phyloP scores from a whole-genome alignment of 2,797 vertebrate genomes.

The Sebastes baramenuke region DNA sequence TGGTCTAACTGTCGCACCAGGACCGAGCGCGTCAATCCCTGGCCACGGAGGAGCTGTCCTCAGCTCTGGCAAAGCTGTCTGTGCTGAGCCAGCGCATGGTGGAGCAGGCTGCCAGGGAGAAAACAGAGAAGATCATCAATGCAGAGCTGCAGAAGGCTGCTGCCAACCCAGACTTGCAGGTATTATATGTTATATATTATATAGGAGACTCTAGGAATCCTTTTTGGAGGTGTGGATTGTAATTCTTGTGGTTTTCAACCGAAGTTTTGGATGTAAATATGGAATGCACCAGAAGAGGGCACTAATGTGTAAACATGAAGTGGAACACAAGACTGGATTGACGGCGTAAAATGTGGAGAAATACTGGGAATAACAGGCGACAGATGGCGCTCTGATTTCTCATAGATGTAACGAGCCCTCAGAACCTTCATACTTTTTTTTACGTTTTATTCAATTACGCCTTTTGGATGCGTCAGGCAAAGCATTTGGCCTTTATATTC shows the following conservation, averaged over 20 bases:
- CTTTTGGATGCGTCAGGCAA: not conserved
- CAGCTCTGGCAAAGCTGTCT: conserved; percentile 95
- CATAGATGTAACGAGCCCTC: not conserved
- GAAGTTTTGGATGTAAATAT: not conserved
- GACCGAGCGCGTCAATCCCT: conserved; percentile 94
- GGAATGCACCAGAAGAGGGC: conserved; percentile 41
- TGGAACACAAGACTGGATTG: not conserved
- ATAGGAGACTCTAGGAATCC: not conserved
- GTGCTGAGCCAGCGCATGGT: conserved; percentile 98
- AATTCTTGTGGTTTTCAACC: not conserved
- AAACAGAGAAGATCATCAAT: conserved; percentile 98
- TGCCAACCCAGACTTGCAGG: conserved; percentile 97
- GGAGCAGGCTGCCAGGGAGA: conserved; percentile 96
- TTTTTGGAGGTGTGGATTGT: not conserved
- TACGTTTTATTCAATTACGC: not conserved
- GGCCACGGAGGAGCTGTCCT: conserved; percentile 95
- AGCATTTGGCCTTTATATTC: not conserved
- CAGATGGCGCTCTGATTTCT: not conserved
- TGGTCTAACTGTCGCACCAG: conserved; percentile 36
- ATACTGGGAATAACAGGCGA: not conserved
- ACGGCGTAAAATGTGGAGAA: not conserved
- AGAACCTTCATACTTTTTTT: not conserved
- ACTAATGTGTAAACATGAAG: not conserved
- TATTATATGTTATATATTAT: conserved; percentile 34
- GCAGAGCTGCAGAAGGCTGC: conserved; percentile 98